phyloP scores from a whole-genome alignment of 2,797 vertebrate genomes.

The Tadarida brasiliensis region DNA sequence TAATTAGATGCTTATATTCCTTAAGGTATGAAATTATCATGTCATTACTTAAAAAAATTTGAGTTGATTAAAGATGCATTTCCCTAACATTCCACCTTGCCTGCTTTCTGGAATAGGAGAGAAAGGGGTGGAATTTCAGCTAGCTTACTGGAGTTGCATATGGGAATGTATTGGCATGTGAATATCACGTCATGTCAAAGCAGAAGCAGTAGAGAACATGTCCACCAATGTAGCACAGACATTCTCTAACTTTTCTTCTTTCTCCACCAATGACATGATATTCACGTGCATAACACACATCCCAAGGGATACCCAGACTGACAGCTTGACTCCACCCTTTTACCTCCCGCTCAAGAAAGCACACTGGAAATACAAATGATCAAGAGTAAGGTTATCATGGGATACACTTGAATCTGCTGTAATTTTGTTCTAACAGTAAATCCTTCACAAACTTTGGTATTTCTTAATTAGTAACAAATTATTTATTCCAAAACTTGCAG shows the following conservation, averaged over 20 bases:
- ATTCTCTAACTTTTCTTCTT: background rate
- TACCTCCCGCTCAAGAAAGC: background rate
- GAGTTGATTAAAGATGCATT: background rate
- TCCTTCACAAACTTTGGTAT: background rate
- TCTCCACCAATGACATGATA: background rate
- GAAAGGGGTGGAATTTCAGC: background rate
- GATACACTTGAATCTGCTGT: background rate
- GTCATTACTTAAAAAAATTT: background rate
- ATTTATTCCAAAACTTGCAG: background rate
- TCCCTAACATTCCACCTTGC: background rate
- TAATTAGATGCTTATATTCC: constrained; percentile 30
- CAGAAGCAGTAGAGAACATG: background rate
- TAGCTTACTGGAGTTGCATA: background rate
- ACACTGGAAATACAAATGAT: background rate
- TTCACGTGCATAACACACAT: background rate
- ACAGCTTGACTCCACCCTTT: background rate
- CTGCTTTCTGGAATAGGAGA: background rate
- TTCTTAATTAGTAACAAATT: constrained; percentile 50
- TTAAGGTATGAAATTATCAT: constrained; percentile 45
- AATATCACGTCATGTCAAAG: background rate
- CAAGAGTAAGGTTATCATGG: background rate
- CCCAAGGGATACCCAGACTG: background rate
- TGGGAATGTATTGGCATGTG: constrained; percentile 15
- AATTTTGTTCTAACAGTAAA: constrained; percentile 48
- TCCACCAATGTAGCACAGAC: background rate